Percentiles rank a stretch among this genome's conserved stretches.
Conservation (phyloP, 2,888 invertebrate species). For the Pedicia rivosa region DNA sequence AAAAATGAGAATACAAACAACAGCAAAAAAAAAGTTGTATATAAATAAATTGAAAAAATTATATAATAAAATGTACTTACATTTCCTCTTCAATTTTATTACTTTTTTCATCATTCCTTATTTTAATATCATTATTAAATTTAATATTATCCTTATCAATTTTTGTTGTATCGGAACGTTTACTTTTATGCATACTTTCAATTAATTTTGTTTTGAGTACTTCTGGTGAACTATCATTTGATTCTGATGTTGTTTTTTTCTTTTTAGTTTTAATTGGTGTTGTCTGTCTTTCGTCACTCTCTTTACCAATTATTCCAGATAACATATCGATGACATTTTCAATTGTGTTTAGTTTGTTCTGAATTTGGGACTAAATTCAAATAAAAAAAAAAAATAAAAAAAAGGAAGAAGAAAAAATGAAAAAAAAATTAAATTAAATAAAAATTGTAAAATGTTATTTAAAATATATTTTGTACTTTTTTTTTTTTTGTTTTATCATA, state of each 20-base stretch:
- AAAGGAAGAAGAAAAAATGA: no score
- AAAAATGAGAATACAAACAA: not conserved
- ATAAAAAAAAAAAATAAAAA: not conserved
- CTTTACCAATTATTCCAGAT: constrained; percentile 68
- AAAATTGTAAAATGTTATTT: no score
- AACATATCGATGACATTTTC: constrained; percentile 80
- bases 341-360: constrained; percentile 44
- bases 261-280: constrained; percentile 9
- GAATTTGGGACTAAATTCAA: constrained; percentile 24
- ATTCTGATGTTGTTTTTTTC: not conserved
- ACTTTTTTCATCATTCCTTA: not conserved
- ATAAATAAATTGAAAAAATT: no score
- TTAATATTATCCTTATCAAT: not conserved
- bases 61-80: no score
- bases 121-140: not conserved
- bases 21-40: no score
- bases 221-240: constrained; percentile 25
- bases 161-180: constrained; percentile 1
- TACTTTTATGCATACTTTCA: constrained; percentile 25
- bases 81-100: not conserved
- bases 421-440: no score
- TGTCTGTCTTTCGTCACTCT: constrained; percentile 21
- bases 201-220: constrained; percentile 28
- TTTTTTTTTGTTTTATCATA: no score
- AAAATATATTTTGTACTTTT: no score